Percentiles rank a stretch among this genome's conserved stretches.
Evolutionary conservation across 2,888 invertebrate genomes (phyloP).

Genomic region (Hypolimnas misippus): DNA sequence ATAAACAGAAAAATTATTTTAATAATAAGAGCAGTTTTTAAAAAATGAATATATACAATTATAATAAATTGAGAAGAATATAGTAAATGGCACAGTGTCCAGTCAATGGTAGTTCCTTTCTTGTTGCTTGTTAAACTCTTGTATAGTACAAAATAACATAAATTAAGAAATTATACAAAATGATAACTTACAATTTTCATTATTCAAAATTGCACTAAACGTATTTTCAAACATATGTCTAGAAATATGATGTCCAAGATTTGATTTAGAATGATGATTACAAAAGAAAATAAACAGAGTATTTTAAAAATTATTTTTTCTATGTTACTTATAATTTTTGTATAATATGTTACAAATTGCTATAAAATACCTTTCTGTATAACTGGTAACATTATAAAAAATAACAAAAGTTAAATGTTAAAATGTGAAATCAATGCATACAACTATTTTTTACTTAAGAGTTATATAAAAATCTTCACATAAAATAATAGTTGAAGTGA

Average conservation of each 20-base stretch:
- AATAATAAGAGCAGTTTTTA: conserved; percentile 13
- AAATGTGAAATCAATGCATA: conserved; percentile 19
- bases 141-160: not conserved
- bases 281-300: conserved; percentile 3
- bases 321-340: not conserved
- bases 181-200: not conserved
- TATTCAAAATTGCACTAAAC: not conserved
- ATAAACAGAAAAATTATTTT: conserved; percentile 16
- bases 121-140: not conserved
- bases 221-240: not conserved
- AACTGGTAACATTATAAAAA: conserved; percentile 27
- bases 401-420: conserved; percentile 26
- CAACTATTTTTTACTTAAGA: not conserved
- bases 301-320: conserved; percentile 6
- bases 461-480: not conserved
- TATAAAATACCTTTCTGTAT: conserved; percentile 11
- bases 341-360: conserved; percentile 1
- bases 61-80: conserved; percentile 3
- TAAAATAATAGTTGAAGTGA: conserved; percentile 12
- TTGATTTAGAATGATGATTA: conserved; percentile 20
- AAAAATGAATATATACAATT: conserved; percentile 7
- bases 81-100: conserved; percentile 34
- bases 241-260: not conserved
- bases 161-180: not conserved
- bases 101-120: conserved; percentile 12